Evolutionary conservation across 2,888 invertebrate genomes (phyloP), one percentile per base, ranked within the genome.

Genomic region (Andrena fulva): DNA sequence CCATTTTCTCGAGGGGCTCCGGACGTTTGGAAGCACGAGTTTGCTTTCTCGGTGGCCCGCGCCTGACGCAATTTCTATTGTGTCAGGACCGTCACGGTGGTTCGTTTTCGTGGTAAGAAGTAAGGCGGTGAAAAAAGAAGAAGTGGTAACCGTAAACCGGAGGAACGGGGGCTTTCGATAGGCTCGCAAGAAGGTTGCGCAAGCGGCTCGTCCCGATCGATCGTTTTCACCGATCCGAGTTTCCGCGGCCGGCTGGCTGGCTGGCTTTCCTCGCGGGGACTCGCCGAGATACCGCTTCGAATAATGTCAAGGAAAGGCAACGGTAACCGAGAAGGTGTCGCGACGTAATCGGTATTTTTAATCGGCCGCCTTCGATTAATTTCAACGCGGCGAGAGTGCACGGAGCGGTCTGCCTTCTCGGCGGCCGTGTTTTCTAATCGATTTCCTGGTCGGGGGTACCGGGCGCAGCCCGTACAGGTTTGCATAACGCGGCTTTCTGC

Each of bases 241-340:
- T 73, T 54, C 29, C 52, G 27, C 42, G 35, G 16, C 31, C 52
- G 33, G 54, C 29, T 31, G 12, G 16, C 8, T n/a, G 7, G 20
- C 56, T 20, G 24, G 10, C 24, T 24, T 27, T 56, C 24, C 24
- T n/a, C 69, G 56, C 69, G 20, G 27, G 20, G 16, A 33, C 24
- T 35, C 56, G 59, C 60, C 52, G 54, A 54, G 33, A 63, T 27
- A 73, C 50, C 50, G 69, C 60, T 68, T 68, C 66, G 67, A 81
- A 89, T 89, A 87, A 88, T 83, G 85, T 83, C 88, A 87, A 90
- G 87, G 84, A 89, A 84, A 87, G 79, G 69, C 63, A 85, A 88
- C 89, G 85, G 84, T 77, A 76, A 75, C 48, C 69, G 75, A 69
- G 35, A 74, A 66, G 66, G 66, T 27, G 50, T 59, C 48, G 54